These are phyloP conservation scores for Mesembrinibis cayennensis DNA, from an alignment of 2,113 vertebrate genomes.

Conservation along the genomic window DNA sequence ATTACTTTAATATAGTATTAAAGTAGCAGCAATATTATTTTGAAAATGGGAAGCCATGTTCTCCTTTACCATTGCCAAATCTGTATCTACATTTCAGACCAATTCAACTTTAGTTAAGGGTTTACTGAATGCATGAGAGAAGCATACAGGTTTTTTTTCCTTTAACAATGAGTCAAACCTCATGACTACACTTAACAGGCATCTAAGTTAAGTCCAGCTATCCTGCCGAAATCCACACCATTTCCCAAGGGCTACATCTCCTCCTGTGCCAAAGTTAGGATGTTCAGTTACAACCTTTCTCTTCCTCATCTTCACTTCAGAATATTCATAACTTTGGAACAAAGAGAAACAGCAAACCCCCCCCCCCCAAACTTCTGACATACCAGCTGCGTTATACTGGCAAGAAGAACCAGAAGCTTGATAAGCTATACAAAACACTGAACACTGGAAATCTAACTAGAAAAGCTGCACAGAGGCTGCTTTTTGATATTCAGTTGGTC, in stretches of 20 bases:
- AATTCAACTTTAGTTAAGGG: background rate
- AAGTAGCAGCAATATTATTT: background rate
- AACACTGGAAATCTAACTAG: background rate
- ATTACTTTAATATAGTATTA: background rate
- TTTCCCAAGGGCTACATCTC: background rate
- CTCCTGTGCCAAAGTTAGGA: background rate
- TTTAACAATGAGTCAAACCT: background rate
- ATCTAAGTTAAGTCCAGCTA: background rate
- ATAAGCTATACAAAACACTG: background rate
- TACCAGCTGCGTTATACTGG: background rate
- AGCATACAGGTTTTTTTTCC: background rate
- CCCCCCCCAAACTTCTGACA: background rate
- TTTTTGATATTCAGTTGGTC: background rate
- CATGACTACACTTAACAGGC: background rate
- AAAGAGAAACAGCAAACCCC: background rate
- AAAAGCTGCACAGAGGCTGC: background rate
- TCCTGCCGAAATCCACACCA: background rate
- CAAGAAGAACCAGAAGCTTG: background rate
- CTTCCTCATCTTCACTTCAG: background rate
- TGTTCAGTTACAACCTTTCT: background rate
- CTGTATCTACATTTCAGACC: background rate
- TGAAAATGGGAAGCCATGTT: background rate
- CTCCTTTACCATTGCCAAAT: background rate
- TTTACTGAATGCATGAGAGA: background rate
- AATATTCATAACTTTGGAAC: background rate